Evolutionary conservation across 2,797 vertebrate species (phyloP), one percentile per base, ranked within the genome.

Genomic region (Hydrophis major): DNA sequence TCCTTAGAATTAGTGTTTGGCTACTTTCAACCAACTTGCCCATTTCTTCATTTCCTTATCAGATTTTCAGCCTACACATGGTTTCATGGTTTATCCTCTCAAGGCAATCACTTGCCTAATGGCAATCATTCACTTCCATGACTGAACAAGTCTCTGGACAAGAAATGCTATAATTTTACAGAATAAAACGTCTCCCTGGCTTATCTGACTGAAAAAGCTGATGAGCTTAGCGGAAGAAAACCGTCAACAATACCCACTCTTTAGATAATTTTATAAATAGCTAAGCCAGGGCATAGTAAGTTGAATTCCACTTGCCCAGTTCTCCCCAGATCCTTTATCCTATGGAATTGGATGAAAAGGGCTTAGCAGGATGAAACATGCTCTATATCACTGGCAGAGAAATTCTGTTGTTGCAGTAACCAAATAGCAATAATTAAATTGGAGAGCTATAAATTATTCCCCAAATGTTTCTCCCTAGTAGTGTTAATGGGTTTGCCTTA

Each of bases 401-500:
- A 74, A 61, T 91, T 55, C 89, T 88, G 50, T 66, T 53, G 42
- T 88, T 6, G 6, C 14, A 78, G 10, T 28, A 50, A 61, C 12
- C 27, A 32, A 87, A 60, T 28, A 91, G 56, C 63, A 37, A 55
- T 88, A 56, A 88, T 91, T 74, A 74, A 57, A 11, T 69, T 22
- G 74, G 63, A 88, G 59, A 74, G 63, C 42, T 56, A 74, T 88
- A 69, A 50, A 90, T 87, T 87, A 93, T 86, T 20, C 47, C 74
- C 37, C 55, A 60, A 55, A 74, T 57, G 55, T 56, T 93, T 59
- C 90, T 50, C 61, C 20, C 32, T 61, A 88, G 13, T 53, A 22
- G 63, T 91, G 89, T 56, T 93, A 93, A 93, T 88, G 22, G 32
- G 14, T 93, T 88, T 93, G 92, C 42, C 27, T 28, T 50, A 18